These are phyloP conservation scores for Drosophila crucigera DNA, from an alignment of 2,888 invertebrate genomes.

Conservation along the genomic window DNA sequence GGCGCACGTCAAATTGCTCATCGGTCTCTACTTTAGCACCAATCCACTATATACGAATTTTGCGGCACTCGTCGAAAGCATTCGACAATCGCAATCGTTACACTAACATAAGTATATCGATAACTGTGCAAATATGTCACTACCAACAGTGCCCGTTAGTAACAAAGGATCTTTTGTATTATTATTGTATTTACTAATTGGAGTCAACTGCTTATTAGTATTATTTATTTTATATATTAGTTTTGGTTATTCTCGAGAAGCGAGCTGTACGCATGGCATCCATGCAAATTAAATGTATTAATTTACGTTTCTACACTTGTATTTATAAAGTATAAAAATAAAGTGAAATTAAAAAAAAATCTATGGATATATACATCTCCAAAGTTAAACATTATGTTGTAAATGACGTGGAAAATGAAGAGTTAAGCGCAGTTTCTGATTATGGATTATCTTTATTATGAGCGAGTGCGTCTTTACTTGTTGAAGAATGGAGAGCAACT, in stretches of 20 bases:
- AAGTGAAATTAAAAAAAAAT: background rate
- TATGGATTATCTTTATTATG: too few species aligned
- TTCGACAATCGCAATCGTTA: conserved; percentile 9
- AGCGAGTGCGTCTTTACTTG: too few species aligned
- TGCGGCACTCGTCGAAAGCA: conserved; percentile 32
- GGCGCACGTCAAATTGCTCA: conserved; percentile 68
- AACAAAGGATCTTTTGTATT: background rate
- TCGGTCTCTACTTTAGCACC: conserved; percentile 72
- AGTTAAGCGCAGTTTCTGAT: too few species aligned
- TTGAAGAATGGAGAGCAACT: too few species aligned
- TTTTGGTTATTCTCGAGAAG: background rate
- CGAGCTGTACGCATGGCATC: conserved; percentile 39
- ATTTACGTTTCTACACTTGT: background rate
- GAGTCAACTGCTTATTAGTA: background rate
- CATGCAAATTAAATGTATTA: conserved; percentile 26
- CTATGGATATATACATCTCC: background rate
- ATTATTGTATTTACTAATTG: background rate
- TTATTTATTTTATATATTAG: background rate
- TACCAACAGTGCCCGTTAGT: background rate
- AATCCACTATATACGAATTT: conserved; percentile 51
- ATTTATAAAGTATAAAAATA: background rate
- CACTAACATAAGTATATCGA: background rate
- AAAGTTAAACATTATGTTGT: background rate
- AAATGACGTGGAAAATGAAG: too few species aligned
- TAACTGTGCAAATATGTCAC: background rate